phyloP scores from a whole-genome alignment of 2,113 vertebrate genomes.

The Hylia prasina region DNA sequence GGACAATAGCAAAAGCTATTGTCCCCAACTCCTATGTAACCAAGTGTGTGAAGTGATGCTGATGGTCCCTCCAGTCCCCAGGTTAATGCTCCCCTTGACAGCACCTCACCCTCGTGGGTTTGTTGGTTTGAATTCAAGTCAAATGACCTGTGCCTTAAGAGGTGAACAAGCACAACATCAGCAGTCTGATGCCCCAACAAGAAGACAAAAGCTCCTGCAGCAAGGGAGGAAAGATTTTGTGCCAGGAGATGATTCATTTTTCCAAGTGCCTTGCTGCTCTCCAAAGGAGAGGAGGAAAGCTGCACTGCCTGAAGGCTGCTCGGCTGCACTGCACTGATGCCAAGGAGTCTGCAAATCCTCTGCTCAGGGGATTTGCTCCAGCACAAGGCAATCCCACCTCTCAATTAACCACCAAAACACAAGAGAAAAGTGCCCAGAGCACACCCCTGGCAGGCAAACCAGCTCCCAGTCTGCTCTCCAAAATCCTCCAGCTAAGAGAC shows the following conservation, averaged over 20 bases:
- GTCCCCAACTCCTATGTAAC: accelerated
- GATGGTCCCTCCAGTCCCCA: not conserved
- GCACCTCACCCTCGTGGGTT: not conserved
- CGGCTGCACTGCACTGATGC: not conserved
- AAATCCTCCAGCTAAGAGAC: not conserved
- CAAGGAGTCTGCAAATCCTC: not conserved
- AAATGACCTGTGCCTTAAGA: not conserved
- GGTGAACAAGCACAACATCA: not conserved
- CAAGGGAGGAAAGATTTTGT: not conserved
- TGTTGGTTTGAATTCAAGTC: not conserved
- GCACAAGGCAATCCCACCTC: not conserved
- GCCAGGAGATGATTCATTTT: not conserved
- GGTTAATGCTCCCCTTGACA: not conserved
- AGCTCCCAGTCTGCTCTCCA: not conserved
- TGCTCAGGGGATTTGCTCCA: not conserved
- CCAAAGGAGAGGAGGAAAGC: not conserved
- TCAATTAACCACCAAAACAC: not conserved
- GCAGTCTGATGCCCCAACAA: not conserved
- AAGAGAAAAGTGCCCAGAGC: not conserved
- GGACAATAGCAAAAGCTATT: not conserved
- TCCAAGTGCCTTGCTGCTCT: not conserved
- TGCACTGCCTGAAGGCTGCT: not conserved
- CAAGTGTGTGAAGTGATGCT: not conserved
- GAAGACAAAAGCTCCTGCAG: not conserved
- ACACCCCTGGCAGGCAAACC: not conserved